phyloP scores from a whole-genome alignment of 2,888 invertebrate species.

The Erebia palarica region DNA sequence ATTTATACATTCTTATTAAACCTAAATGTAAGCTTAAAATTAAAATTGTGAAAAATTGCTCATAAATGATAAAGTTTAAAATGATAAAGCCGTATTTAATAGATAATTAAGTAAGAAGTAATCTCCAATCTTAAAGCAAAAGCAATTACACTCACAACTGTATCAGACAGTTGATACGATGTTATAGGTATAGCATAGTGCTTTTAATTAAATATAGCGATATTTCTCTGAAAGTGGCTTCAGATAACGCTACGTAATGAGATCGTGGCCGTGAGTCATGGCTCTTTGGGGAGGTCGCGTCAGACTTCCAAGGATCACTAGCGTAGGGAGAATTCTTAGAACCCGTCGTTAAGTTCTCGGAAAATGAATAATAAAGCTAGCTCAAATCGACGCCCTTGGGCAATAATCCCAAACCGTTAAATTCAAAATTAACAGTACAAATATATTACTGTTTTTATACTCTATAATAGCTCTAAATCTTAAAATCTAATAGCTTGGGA shows the following conservation, averaged over 20 bases:
- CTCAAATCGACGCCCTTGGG: constrained; percentile 20
- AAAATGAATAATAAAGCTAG: constrained; percentile 36
- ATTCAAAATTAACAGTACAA: too few species aligned
- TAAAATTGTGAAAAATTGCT: too few species aligned
- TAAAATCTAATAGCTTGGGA: too few species aligned
- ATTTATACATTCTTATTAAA: too few species aligned
- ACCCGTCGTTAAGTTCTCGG: constrained; percentile 47
- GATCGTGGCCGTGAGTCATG: constrained; percentile 67
- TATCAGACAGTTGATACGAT: constrained; percentile 15
- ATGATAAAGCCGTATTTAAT: background rate
- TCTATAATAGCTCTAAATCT: too few species aligned
- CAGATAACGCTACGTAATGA: constrained; percentile 70
- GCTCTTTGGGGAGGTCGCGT: constrained; percentile 64
- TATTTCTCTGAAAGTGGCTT: constrained; percentile 54
- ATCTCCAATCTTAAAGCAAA: constrained; percentile 1
- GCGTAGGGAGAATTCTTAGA: constrained; percentile 61
- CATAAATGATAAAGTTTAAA: background rate
- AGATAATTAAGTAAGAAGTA: background rate
- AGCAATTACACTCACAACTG: constrained; percentile 19
- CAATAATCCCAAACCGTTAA: too few species aligned
- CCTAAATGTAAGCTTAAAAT: too few species aligned
- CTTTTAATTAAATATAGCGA: constrained; percentile 58
- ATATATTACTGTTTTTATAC: too few species aligned
- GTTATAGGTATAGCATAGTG: constrained; percentile 32
- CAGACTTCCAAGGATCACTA: constrained; percentile 69